Conservation (phyloP, 2,888 invertebrate species). For the Lithophane ornitopus region DNA sequence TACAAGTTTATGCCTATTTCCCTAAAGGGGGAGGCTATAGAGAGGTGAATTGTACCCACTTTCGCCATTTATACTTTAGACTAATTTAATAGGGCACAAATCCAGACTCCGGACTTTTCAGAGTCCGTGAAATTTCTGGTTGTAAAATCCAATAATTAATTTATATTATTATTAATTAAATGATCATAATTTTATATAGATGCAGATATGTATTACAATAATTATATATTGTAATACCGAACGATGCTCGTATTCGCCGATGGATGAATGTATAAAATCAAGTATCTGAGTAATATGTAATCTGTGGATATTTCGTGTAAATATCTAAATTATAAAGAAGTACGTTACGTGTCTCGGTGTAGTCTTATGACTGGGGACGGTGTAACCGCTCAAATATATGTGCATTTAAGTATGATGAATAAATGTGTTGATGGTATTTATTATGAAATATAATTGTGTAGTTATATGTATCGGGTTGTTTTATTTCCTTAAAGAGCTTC, state of each 20-base stretch:
- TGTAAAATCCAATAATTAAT: not conserved
- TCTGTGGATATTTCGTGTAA: conserved; percentile 60
- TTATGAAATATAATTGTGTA: conserved; percentile 79
- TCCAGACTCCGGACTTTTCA: not conserved
- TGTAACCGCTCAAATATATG: conserved; percentile 79
- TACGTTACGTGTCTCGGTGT: conserved; percentile 57
- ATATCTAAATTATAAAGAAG: conserved; percentile 56
- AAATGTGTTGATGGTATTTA: conserved; percentile 77
- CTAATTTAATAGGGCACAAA: not conserved
- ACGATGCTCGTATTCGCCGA: too few relatives aligned
- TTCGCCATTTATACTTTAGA: not conserved
- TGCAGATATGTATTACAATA: not conserved
- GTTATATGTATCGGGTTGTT: conserved; percentile 66
- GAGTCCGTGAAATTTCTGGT: not conserved
- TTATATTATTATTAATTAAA: not conserved
- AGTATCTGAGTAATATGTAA: conserved; percentile 18
- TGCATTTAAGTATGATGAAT: conserved; percentile 78
- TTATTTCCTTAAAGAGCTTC: conserved; percentile 38
- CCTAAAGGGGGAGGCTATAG: not conserved
- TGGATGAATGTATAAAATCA: not conserved
- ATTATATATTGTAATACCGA: not conserved
- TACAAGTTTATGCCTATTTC: not conserved
- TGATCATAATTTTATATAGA: not conserved
- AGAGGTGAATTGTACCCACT: not conserved
- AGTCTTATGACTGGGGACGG: conserved; percentile 54